Conservation (phyloP, 2,888 invertebrate genomes). For the Cataglyphis cursor region DNA sequence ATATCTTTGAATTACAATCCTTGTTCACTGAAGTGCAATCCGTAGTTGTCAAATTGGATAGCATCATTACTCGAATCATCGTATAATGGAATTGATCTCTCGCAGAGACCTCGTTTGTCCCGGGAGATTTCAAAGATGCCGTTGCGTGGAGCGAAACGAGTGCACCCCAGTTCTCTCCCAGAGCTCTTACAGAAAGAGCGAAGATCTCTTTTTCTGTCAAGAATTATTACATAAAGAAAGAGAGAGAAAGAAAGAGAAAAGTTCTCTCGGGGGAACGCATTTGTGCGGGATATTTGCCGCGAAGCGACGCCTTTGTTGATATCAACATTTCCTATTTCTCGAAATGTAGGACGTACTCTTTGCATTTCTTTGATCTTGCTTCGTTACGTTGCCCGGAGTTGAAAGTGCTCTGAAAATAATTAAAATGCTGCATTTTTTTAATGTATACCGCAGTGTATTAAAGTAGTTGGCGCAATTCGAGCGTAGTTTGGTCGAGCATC, state of each 20-base stretch:
- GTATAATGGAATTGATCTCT: conserved; percentile 65
- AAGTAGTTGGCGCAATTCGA: not conserved
- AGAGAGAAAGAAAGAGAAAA: not conserved
- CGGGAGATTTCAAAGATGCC: conserved; percentile 60
- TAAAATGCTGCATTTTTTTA: conserved; percentile 36
- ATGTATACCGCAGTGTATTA: not conserved
- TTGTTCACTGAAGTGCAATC: not conserved
- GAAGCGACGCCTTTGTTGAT: conserved; percentile 19
- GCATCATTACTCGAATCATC: conserved; percentile 47
- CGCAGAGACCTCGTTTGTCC: conserved; percentile 47
- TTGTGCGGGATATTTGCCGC: conserved; percentile 13
- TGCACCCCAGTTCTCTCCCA: conserved; percentile 52
- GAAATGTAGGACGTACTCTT: conserved; percentile 4
- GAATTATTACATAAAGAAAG: conserved; percentile 48
- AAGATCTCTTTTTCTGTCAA: conserved; percentile 47
- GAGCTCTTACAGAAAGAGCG: conserved; percentile 37
- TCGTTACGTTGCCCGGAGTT: not conserved
- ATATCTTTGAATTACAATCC: not conserved
- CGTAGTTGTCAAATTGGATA: conserved; percentile 35
- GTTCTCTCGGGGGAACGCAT: conserved; percentile 11
- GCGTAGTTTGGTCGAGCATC: not conserved
- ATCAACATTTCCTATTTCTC: conserved; percentile 24
- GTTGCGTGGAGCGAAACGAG: conserved; percentile 46
- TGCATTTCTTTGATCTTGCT: conserved; percentile 39
- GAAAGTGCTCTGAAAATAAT: conserved; percentile 32